Evolutionary conservation across 2,113 vertebrate genomes (phyloP), one percentile per base, ranked within the genome.

Genomic region (Atrichornis clamosus): DNA sequence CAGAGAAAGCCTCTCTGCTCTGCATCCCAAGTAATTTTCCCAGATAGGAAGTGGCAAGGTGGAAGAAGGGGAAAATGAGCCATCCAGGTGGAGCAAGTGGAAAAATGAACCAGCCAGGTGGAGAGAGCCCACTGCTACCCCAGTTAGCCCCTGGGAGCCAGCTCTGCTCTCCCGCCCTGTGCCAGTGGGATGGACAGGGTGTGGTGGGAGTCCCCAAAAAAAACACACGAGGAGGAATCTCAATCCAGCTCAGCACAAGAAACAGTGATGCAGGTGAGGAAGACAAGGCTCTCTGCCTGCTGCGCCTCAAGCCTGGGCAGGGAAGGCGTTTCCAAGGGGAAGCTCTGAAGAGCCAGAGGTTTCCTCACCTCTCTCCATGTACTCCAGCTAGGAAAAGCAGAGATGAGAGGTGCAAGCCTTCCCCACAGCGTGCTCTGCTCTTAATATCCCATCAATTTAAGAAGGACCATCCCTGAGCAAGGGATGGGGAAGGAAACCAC

Each of bases 391-490:
- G 53, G 42, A 88, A 42, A 86, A 80, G 67, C 17, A 8, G n/a
- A 46, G 23, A 8, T 13, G 13, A 44, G 28, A 63, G 46, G 35
- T 10, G 20, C 21, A 6, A 64, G 35, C 58, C 58, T 28, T 58
- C 33, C 35, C 35, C 35, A 26, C 20, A 47, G 42, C 60, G 11
- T 0, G 5, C 28, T 59, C 41, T 0, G 0, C 73, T 77, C 85
- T 20, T 10, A 60, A 26, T 1, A 17, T 26, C 27, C 21, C 19
- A 0, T 9, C 27, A 23, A 52, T 56, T 35, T 65, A 77, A 28
- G 56, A 62, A 18, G 5, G 18, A 4, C n/a, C 0, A 5, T 56
- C 30, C n/a, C 24, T 3, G 2, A 1, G 13, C 4, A 0, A 67
- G 60, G 44, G 24, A 19, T 2, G 8, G 32, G n/a, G 37, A 72